Conservation (phyloP, 2,113 vertebrate species). For the Antechinus flavipes region DNA sequence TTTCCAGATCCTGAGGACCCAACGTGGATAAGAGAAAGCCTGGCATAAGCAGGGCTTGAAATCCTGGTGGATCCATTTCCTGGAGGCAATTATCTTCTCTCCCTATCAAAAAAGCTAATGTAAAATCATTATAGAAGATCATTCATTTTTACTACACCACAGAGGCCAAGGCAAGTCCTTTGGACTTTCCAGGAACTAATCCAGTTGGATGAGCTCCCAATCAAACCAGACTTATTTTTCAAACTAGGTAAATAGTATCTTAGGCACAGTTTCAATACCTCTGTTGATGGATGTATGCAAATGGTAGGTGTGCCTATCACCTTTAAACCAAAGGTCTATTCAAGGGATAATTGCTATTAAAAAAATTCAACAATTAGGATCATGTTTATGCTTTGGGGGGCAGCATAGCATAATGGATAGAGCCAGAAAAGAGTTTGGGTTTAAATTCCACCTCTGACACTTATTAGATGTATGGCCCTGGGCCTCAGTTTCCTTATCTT, state of each 20-base stretch:
- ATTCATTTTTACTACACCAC: not conserved
- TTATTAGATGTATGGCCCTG: not conserved
- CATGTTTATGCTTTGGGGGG: not conserved
- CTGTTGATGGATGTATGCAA: not conserved
- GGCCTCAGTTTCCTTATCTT: not conserved
- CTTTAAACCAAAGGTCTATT: not conserved
- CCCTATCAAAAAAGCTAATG: not conserved
- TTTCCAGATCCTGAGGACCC: not conserved
- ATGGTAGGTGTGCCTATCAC: not conserved
- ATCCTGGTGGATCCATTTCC: not conserved
- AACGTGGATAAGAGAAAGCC: not conserved
- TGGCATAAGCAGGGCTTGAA: not conserved
- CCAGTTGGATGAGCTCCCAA: not conserved
- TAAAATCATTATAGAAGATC: not conserved
- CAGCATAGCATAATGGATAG: not conserved
- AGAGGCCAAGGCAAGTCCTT: not conserved
- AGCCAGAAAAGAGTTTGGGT: not conserved
- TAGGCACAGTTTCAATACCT: not conserved
- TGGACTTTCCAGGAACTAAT: not conserved
- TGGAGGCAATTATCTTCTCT: not conserved
- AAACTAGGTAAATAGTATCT: not conserved
- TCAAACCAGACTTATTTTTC: not conserved
- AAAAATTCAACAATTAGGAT: not conserved
- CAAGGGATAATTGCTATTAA: not conserved
- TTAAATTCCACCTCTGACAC: not conserved